A percentile compares a stretch with the other conserved stretches of the same genome.
Conservation (phyloP, 2,113 vertebrate species). For the Pachyramphus minor region DNA sequence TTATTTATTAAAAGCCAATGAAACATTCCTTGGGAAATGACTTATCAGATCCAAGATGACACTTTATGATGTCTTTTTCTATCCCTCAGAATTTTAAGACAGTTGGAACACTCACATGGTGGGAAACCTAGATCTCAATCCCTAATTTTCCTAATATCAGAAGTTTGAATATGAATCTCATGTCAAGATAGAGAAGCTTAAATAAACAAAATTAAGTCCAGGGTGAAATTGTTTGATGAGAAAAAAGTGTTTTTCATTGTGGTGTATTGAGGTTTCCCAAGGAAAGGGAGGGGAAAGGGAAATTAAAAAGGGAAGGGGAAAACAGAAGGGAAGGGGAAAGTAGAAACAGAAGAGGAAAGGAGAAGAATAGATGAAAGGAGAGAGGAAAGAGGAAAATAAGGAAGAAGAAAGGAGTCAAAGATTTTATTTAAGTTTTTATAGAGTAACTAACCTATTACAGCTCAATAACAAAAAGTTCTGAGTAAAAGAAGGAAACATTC, state of each 20-base stretch:
- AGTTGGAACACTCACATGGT: neutral
- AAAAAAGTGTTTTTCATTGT: neutral
- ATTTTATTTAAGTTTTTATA: neutral
- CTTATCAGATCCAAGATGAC: neutral
- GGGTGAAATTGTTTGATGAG: neutral
- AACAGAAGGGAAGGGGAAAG: accelerated
- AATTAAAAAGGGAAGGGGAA: neutral
- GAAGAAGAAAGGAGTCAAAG: neutral
- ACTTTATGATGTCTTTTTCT: neutral
- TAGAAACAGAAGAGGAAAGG: neutral
- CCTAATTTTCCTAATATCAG: neutral
- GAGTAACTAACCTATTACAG: neutral
- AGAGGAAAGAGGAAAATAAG: neutral
- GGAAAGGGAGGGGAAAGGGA: neutral
- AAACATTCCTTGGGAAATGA: neutral
- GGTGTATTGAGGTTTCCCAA: neutral
- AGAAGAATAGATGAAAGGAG: too few relatives aligned
- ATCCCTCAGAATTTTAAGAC: neutral
- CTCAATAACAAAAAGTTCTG: neutral
- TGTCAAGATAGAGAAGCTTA: neutral
- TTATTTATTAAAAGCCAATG: neutral
- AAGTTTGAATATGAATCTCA: neutral
- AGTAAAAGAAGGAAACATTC: neutral
- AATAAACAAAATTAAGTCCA: neutral
- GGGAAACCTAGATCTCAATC: neutral